Percentiles rank a stretch among this genome's conserved stretches.
These are phyloP conservation scores for Paedocypris micromegethes DNA, from an alignment of 2,797 vertebrate genomes.

Conservation along the genomic window DNA sequence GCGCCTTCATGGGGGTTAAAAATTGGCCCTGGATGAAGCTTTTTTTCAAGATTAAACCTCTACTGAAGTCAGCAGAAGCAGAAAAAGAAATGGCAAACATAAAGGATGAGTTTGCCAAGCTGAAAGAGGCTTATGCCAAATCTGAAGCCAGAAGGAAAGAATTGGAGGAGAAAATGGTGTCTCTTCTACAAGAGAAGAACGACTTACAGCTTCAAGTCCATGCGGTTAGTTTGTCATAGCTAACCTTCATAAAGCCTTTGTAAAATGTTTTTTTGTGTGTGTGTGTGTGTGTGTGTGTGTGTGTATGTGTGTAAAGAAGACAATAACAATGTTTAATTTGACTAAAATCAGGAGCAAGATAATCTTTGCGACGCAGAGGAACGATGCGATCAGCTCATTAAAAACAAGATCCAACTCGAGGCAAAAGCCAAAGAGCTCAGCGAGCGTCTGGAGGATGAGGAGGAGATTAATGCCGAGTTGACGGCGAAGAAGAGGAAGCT, in stretches of 20 bases:
- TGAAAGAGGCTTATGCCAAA: constrained; percentile 72
- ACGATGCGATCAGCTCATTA: constrained; percentile 79
- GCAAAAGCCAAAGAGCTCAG: constrained; percentile 78
- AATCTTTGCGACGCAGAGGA: constrained; percentile 77
- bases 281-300: constrained; percentile 48
- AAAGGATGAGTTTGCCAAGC: constrained; percentile 72
- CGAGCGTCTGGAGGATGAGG: constrained; percentile 78
- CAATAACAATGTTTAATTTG: neutral
- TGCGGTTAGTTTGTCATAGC: constrained; percentile 52
- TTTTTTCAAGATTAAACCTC: constrained; percentile 87
- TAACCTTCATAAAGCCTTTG: too few relatives aligned
- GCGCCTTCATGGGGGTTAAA: constrained; percentile 87
- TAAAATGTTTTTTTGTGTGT: neutral
- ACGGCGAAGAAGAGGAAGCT: constrained; percentile 78
- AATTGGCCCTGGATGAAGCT: constrained; percentile 94
- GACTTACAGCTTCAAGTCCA: constrained; percentile 73
- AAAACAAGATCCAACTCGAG: constrained; percentile 81
- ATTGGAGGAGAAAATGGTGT: constrained; percentile 74
- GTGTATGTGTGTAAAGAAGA: neutral
- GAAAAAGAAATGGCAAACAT: constrained; percentile 81
- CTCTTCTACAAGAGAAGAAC: constrained; percentile 74
- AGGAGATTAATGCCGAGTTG: constrained; percentile 78
- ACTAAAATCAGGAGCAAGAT: constrained; percentile 70
- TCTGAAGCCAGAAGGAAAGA: constrained; percentile 71
- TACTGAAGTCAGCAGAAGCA: constrained; percentile 80